Evolutionary conservation across 2,888 invertebrate species (phyloP), one percentile per base, ranked within the genome.

Genomic region (Cryptophagus acutangulus): DNA sequence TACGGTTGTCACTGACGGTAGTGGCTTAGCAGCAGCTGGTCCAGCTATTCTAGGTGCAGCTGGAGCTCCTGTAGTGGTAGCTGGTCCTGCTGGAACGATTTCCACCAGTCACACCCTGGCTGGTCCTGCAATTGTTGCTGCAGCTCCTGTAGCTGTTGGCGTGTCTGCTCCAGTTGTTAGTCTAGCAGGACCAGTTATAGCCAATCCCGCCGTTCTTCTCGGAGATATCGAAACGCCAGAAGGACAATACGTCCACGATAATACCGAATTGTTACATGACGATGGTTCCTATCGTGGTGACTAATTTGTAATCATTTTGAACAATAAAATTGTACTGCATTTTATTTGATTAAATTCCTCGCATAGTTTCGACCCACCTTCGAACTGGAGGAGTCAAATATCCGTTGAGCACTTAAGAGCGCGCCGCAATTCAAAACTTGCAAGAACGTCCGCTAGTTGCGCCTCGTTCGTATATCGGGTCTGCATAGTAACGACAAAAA

Each of bases 71-170:
- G 33, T 47, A 9, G 51, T 55, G 14, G 50, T 59, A 9, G 45
- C 57, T 44, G 58, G 59, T 43, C 57, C 60, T 10, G 57, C 59
- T 36, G 59, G 58, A 9, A 53, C 55, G 28, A 48, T 60, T 20
- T 46, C 46, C n/a, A 39, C 54, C 33, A 48, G 52, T 28, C 48
- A 46, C 36, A 45, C 45, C 29, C 38, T 51, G 2, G 51, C 41
- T 25, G 30, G 51, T 16, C 55, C 58, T 24, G 49, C 48, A 36
- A 25, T 57, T 14, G 48, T 48, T 14, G 46, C 52, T 2, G 31
- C 48, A 2, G 43, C 36, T 14, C 46, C 52, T 2, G 26, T 45
- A 2, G 39, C 35, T 14, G 39, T 43, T 18, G 34, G 17, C 13
- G 41, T n/a, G 13, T 16, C 37, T 9, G 35, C 24, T 14, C 38